Base-by-base conservation (phyloP, 30 jellyfish, hydroid and myxozoan species). In the Nemopilema nomurai region DNA sequence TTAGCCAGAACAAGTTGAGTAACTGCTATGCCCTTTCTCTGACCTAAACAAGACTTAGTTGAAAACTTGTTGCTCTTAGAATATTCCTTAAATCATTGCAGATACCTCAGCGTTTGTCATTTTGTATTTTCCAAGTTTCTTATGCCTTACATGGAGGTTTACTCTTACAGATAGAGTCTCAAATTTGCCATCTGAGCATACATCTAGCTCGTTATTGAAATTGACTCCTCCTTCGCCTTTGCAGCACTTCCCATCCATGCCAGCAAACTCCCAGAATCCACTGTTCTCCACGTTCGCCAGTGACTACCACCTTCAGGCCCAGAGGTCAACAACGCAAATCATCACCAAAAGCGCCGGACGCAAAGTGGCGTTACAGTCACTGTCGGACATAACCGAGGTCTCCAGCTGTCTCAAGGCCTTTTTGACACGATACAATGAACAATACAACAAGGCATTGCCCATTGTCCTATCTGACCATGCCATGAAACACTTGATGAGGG, bases 251-350 rank as follows among this genome's bases (percentile, higher is more conserved):
- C 82, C 89, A 30, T 86, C 95, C 69, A 28, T 86, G 74, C 89
- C 95, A 20, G 95, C 95, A 26, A 86, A 86, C 57, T 22, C 95
- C n/a, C 85, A 63, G 81, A 66, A 51, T 32, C 33, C 93, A 0
- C 22, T 82, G 23, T 89, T 82, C 88, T 67, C 89, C 7, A 89
- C 97, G 27, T 89, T 89, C 65, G 90, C 90, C 8, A 41, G 76
- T 13, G 86, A 76, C 52, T 33, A 77, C 13, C 93, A 89, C 53
- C 63, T 89, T 57, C 90, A 76, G 30, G 86, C 85, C 16, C 97
- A 89, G 22, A 82, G 97, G 33, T 86, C 95, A 6, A 21, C 33
- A 74, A 78, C 95, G 6, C 89, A 76, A 70, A 41, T 78, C 57
- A 67, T n/a, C n/a, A n/a, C 62, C 67, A 66, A 72, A 29, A 28